These are phyloP conservation scores for Solenodon paradoxus DNA, from an alignment of 2,113 vertebrate genomes.

Conservation along the genomic window DNA sequence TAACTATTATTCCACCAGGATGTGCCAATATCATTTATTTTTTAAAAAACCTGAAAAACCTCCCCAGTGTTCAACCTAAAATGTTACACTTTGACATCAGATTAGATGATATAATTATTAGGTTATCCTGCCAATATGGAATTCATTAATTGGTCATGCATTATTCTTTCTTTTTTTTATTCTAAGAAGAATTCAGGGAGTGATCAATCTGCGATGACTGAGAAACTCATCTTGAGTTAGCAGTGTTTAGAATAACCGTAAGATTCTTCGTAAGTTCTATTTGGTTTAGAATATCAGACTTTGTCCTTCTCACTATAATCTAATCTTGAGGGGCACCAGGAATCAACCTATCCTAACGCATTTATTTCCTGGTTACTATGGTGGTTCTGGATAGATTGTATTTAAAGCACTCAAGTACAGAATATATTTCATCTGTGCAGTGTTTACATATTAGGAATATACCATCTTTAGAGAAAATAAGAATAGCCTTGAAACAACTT, in stretches of 20 bases:
- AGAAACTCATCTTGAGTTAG: neutral
- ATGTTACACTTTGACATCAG: neutral
- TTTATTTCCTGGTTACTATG: neutral
- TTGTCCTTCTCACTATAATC: neutral
- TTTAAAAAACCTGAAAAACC: neutral
- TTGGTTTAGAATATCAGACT: neutral
- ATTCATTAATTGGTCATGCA: neutral
- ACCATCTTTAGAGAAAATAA: neutral
- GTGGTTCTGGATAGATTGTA: neutral
- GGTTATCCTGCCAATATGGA: neutral
- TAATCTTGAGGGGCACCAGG: neutral
- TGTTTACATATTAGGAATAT: neutral
- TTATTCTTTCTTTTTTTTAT: neutral
- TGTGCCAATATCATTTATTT: constrained; percentile 7
- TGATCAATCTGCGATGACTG: too few relatives aligned
- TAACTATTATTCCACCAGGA: too few relatives aligned
- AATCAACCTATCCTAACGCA: neutral
- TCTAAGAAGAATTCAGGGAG: too few relatives aligned
- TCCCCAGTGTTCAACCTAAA: neutral
- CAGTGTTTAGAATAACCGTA: neutral
- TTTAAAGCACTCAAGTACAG: neutral
- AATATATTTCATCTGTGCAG: neutral
- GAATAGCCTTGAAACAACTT: neutral
- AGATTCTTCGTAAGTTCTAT: neutral
- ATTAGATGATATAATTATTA: neutral